Conservation (phyloP, 2,888 invertebrate genomes). For the Chouioia cunea region DNA sequence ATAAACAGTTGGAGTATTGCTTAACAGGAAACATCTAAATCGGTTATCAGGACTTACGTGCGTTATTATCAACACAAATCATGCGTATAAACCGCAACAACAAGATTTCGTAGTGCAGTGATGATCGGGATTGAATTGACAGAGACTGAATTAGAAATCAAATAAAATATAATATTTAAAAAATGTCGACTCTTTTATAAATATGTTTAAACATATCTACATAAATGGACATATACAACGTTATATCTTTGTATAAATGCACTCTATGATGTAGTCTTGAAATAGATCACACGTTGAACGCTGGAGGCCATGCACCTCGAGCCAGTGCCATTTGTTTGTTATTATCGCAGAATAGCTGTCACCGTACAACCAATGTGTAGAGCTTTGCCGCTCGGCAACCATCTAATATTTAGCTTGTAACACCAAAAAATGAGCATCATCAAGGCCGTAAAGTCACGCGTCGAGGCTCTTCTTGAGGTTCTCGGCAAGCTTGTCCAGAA, state of each 20-base stretch:
- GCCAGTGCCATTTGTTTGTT: neutral
- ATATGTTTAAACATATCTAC: conserved; percentile 35
- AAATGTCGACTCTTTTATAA: conserved; percentile 30
- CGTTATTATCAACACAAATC: too few species aligned
- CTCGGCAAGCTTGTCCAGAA: conserved; percentile 93
- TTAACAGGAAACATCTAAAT: too few species aligned
- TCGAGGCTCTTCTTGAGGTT: conserved; percentile 80
- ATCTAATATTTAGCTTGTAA: conserved; percentile 23
- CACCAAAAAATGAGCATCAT: neutral
- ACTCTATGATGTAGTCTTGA: conserved; percentile 23
- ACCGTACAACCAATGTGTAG: neutral
- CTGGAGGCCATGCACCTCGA: conserved; percentile 5
- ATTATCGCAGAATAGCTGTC: conserved; percentile 9
- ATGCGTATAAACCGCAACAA: too few species aligned
- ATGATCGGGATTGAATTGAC: neutral
- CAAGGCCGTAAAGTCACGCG: conserved; percentile 67
- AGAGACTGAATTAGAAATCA: conserved; percentile 18
- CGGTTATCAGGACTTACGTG: too few species aligned
- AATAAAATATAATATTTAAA: conserved; percentile 35
- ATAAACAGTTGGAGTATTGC: too few species aligned
- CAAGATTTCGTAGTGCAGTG: too few species aligned
- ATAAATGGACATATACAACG: conserved; percentile 14
- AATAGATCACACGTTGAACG: conserved; percentile 14
- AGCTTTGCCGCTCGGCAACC: neutral
- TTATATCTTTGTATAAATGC: conserved; percentile 36